Conservation (phyloP, 2,797 vertebrate species). For the Oryzias dopingdopingensis region DNA sequence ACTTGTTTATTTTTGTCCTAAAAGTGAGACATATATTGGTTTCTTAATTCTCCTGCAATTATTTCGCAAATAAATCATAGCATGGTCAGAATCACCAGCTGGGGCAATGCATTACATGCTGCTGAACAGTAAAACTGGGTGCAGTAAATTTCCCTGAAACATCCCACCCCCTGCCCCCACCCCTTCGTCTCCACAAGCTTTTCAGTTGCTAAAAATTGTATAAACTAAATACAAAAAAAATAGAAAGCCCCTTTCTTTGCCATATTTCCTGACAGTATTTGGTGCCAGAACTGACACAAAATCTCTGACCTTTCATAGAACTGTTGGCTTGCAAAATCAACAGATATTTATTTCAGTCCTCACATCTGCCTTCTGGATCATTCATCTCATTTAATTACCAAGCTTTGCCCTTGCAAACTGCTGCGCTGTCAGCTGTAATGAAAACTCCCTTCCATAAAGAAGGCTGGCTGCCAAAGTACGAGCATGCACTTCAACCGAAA, state of each 20-base stretch:
- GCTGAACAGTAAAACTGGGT: conserved; percentile 54
- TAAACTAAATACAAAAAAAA: conserved; percentile 54
- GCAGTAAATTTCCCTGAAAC: conserved; percentile 62
- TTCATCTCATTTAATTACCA: conserved; percentile 37
- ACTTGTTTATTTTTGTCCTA: conserved; percentile 11
- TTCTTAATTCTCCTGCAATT: conserved; percentile 42
- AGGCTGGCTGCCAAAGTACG: conserved; percentile 56
- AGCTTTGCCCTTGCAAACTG: conserved; percentile 40
- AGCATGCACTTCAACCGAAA: conserved; percentile 50
- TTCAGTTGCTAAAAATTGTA: conserved; percentile 49
- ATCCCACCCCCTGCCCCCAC: conserved; percentile 52
- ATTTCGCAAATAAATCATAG: conserved; percentile 48
- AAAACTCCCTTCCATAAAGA: conserved; percentile 46
- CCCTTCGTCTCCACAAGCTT: conserved; percentile 38
- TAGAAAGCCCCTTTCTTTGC: conserved; percentile 50
- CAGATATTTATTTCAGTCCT: conserved; percentile 33
- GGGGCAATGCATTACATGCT: conserved; percentile 54
- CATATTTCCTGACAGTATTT: conserved; percentile 3
- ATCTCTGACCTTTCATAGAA: conserved; percentile 14
- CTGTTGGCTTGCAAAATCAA: conserved; percentile 18
- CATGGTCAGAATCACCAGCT: conserved; percentile 53
- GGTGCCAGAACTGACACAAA: conserved; percentile 12
- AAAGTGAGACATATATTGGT: conserved; percentile 24
- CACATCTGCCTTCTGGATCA: conserved; percentile 39
- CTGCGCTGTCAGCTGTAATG: conserved; percentile 52